Conservation (phyloP, 2,797 vertebrate genomes). For the Dallia pectoralis region DNA sequence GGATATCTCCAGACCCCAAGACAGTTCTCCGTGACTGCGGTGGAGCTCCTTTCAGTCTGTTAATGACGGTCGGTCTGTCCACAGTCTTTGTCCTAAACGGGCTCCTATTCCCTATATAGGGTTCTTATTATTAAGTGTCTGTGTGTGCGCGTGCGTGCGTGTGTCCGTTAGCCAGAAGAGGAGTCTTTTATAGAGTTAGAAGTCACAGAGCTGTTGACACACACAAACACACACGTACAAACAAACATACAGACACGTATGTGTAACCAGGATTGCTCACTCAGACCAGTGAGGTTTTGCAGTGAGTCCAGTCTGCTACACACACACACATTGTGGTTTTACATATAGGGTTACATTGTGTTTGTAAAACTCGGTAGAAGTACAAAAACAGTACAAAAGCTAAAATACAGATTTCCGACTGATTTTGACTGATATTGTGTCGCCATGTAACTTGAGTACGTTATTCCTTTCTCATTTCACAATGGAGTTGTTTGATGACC, state of each 20-base stretch:
- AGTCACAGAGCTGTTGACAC: not conserved
- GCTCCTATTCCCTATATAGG: not conserved
- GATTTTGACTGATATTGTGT: not conserved
- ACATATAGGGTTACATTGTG: not conserved
- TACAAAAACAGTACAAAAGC: not conserved
- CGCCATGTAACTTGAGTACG: not conserved
- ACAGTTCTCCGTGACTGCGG: slow-evolving; percentile 30
- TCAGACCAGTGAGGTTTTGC: too few relatives aligned
- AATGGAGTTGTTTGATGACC: not conserved
- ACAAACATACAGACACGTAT: not conserved
- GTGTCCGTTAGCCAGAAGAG: slow-evolving; percentile 39
- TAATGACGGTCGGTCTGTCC: slow-evolving; percentile 41
- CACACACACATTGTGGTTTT: not conserved
- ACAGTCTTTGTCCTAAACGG: not conserved
- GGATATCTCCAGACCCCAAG: slow-evolving; percentile 55
- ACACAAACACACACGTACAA: not conserved
- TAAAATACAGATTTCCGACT: not conserved
- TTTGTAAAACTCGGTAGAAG: not conserved
- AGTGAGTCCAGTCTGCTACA: not conserved
- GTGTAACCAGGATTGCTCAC: not conserved
- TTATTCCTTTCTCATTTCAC: not conserved
- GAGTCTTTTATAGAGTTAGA: not conserved
- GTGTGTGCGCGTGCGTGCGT: slow-evolving; percentile 22
- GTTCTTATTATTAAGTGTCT: slow-evolving; percentile 2
- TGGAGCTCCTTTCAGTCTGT: slow-evolving; percentile 27